Conservation (phyloP, 2,888 invertebrate species). For the Ceraclea dissimilis region DNA sequence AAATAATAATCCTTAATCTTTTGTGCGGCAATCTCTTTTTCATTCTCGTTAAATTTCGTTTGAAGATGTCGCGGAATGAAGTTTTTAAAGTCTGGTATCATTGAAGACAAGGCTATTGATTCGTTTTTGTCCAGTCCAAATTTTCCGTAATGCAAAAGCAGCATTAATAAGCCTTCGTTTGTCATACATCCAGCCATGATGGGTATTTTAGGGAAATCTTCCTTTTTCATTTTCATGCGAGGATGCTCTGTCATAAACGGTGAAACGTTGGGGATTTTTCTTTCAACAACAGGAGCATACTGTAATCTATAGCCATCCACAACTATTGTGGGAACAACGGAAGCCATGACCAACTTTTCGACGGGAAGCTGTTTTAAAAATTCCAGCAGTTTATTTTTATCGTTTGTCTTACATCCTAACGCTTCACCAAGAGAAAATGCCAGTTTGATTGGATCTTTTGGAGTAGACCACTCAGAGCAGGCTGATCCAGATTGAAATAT, state of each 20-base stretch:
- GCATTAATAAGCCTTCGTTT: constrained; percentile 32
- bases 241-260: constrained; percentile 3
- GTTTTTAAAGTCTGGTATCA: constrained; percentile 27
- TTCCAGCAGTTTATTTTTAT: constrained; percentile 8
- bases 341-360: constrained; percentile 11
- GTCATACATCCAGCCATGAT: constrained; percentile 35
- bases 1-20: constrained; percentile 30
- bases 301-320: no score
- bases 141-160: constrained; percentile 1
- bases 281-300: constrained; percentile 15
- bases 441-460: constrained; percentile 1
- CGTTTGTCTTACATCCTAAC: constrained; percentile 11
- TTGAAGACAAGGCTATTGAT: constrained; percentile 10
- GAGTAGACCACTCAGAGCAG: constrained; percentile 11
- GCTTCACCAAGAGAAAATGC: constrained; percentile 17
- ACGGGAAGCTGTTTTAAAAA: constrained; percentile 9
- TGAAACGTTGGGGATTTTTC: background rate
- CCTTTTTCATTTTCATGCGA: constrained; percentile 5
- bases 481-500: constrained; percentile 17
- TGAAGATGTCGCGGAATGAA: constrained; percentile 26
- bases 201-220: constrained; percentile 32
- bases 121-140: constrained; percentile 22
- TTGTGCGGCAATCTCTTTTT: background rate
- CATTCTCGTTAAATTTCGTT: background rate
- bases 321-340: background rate